Evolutionary conservation across 2,888 invertebrate genomes (phyloP), one percentile per base, ranked within the genome.

Genomic region (Boloria selene): DNA sequence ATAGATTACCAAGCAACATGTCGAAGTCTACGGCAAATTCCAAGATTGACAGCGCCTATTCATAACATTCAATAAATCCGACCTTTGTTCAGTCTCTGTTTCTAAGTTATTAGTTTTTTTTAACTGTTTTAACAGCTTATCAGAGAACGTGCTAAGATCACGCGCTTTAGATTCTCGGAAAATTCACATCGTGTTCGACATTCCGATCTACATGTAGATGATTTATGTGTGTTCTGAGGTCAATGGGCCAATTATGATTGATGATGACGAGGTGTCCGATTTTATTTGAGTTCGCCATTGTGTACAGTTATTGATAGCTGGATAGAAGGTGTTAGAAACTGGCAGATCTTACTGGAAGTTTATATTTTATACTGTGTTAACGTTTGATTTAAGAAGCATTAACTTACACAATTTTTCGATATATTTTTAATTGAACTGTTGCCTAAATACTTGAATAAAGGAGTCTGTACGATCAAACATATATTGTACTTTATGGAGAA

Each of bases 161-260:
- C 64, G 45, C 61, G 54, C 17, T 26, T 62, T 13, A 13, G 44
- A 54, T 63, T 65, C 67, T 67, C 14, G 63, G 64, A 64, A 70
- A 64, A 64, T 51, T 58, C 63, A 50, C 51, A 53, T 59, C 65
- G 54, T 55, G 65, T 64, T 56, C 60, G 42, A 62, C 53, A 49
- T 64, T 64, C 64, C 61, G 64, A 64, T 66, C 62, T 66, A 64
- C 61, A 65, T 68, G 70, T 66, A 68, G 68, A 65, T 65, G 65
- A 70, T 70, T 68, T 69, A 61, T 44, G 69, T 62, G 65, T 65
- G 70, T 64, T 52, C 64, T 38, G 31, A 61, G 70, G 70, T 70
- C 68, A 68, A 64, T 61, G 61, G 70, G 70, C 66, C 68, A 70
- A 66, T 65, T 66, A 68, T 70, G 70, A 70, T 70, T 70, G 70